Percentiles rank a stretch among this genome's conserved stretches.
Conservation (phyloP, 2,797 vertebrate species). For the Rhinatrema bivittatum region DNA sequence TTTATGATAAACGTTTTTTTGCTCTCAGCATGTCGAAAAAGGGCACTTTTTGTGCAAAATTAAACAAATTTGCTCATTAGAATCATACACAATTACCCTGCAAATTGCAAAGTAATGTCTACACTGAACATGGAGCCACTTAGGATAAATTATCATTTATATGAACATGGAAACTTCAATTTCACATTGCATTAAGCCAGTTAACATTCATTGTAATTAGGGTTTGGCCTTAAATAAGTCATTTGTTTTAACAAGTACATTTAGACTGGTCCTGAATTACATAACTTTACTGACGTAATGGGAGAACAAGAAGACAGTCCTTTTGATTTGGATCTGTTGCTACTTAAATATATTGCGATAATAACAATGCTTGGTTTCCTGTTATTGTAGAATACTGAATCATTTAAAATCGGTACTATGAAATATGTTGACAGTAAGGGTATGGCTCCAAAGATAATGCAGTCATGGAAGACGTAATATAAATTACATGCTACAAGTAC, state of each 20-base stretch:
- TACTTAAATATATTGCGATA: too few relatives aligned
- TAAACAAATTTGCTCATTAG: conserved; percentile 31
- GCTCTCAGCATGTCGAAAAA: conserved; percentile 4
- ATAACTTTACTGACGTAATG: conserved; percentile 2
- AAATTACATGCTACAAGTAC: too few relatives aligned
- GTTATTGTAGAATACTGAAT: too few relatives aligned
- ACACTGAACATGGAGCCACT: conserved; percentile 19
- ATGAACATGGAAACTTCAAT: conserved; percentile 23
- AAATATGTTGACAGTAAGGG: too few relatives aligned
- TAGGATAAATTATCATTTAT: conserved; percentile 25
- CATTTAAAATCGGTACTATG: too few relatives aligned
- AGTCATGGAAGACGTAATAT: too few relatives aligned
- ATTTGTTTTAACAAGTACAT: conserved; percentile 17
- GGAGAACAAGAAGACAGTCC: not conserved
- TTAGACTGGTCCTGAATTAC: conserved; percentile 10
- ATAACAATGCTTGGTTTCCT: too few relatives aligned
- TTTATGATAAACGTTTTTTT: conserved; percentile 2
- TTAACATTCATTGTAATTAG: conserved; percentile 24
- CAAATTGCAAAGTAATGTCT: conserved; percentile 29
- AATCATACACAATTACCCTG: conserved; percentile 18
- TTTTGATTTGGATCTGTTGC: too few relatives aligned
- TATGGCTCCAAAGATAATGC: too few relatives aligned
- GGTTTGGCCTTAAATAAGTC: conserved; percentile 29
- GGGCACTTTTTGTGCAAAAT: conserved; percentile 18
- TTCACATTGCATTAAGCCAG: conserved; percentile 31